Evolutionary conservation across 1,140 invertebrate species (phyloP), one percentile per base, ranked within the genome.

Genomic region (Drosophila malerkotliana): DNA sequence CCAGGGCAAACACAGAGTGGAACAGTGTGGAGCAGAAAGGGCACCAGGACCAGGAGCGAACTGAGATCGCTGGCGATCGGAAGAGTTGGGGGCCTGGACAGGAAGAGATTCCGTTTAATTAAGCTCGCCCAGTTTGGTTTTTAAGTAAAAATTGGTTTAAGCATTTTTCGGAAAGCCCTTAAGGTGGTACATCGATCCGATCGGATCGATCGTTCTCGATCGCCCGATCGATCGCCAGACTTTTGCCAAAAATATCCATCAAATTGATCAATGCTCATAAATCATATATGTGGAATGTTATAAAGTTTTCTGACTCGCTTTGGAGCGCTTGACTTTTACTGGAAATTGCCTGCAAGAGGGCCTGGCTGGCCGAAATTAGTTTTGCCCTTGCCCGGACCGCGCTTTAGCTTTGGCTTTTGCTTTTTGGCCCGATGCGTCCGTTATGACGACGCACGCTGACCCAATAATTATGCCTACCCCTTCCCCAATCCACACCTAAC

Each of bases 211-310:
- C 41, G 41, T 15, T 44, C 39, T 44, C 39, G 8, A 10, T n/a
- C 9, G 37, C 37, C 9, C 39, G 72, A 78, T 78, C 69, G 58
- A 18, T 21, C 7, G 44, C 41, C 59, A 34, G 37, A 52, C 48
- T 76, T 60, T 83, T 77, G 78, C 82, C 71, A 87, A 83, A 88
- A 88, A 79, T 84, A 88, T 88, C 84, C 83, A 88, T 88, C 83
- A 88, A 88, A 88, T 77, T 88, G 79, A 88, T 88, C 83, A 88
- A 88, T 79, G 76, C 84, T 79, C 81, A 88, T 88, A 88, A 88
- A 88, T 88, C 83, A 88, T 79, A 67, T 52, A 18, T 63, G 55
- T 58, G 79, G 72, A 55, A 58, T 53, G 37, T 64, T 62, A 62
- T 64, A 75, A 63, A 60, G 52, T 37, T 37, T 37, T 37, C 21